Percentiles rank a stretch among this genome's conserved stretches.
phyloP scores from a whole-genome alignment of 2,888 invertebrate species.

The Ophonus ardosiacus region DNA sequence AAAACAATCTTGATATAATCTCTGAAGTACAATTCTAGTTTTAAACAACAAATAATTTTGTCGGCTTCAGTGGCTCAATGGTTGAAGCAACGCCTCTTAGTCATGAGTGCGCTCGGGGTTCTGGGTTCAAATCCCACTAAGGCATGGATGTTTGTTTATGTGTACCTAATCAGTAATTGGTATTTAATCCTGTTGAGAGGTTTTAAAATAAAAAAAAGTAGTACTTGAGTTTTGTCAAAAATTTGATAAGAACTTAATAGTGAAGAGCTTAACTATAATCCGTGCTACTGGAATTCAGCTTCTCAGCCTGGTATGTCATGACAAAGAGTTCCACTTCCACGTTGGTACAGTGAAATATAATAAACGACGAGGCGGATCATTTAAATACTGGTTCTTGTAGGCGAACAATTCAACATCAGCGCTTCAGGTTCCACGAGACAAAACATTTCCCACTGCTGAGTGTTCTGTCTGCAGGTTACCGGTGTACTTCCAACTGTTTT shows the following conservation, averaged over 20 bases:
- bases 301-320: background rate
- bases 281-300: background rate
- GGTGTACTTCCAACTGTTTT: conserved; percentile 38
- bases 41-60: too few relatives aligned
- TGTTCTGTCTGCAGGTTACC: conserved; percentile 11
- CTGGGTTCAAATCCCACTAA: too few relatives aligned
- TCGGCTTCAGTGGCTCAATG: too few relatives aligned
- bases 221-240: background rate
- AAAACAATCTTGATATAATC: too few relatives aligned
- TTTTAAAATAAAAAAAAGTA: background rate
- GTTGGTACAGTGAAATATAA: conserved; percentile 5
- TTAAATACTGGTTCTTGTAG: conserved; percentile 49
- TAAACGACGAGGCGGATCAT: conserved; percentile 40
- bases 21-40: too few relatives aligned
- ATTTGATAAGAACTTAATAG: background rate
- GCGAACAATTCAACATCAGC: conserved; percentile 5
- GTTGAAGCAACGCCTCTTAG: too few relatives aligned
- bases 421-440: background rate
- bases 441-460: conserved; percentile 3
- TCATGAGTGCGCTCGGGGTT: too few relatives aligned
- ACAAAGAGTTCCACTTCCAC: background rate
- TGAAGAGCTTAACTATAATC: background rate
- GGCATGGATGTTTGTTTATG: too few relatives aligned
- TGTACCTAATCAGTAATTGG: too few relatives aligned
- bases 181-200: too few relatives aligned